Percentiles rank a stretch among this genome's conserved stretches.
Evolutionary conservation across 2,888 invertebrate species (phyloP).

Genomic region (Platerodrilus igneus): DNA sequence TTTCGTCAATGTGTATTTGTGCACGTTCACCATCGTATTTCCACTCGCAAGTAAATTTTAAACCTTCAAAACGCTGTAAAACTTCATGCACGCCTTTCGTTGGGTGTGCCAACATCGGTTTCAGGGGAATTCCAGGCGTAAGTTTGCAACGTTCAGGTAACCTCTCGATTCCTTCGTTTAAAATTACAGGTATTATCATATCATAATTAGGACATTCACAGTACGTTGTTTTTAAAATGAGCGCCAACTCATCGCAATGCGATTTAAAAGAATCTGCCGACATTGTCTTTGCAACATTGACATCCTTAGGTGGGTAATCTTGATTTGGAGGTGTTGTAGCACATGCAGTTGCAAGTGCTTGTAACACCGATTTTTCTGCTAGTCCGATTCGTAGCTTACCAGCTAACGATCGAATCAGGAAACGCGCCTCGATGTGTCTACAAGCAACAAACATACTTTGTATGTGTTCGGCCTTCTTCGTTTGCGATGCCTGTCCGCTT

Average conservation of each 20-base stretch:
- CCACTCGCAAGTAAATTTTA: conserved; percentile 95
- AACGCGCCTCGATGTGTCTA: conserved; percentile 80
- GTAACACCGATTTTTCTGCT: conserved; percentile 92
- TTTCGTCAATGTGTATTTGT: conserved; percentile 75
- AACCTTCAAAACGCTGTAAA: conserved; percentile 63
- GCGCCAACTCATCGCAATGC: conserved; percentile 66
- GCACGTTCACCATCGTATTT: conserved; percentile 99
- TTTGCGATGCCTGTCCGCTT: conserved; percentile 70
- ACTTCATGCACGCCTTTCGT: conserved; percentile 92
- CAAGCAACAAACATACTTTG: conserved; percentile 91
- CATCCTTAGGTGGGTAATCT: conserved; percentile 55
- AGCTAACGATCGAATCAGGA: conserved; percentile 81
- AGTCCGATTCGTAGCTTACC: conserved; percentile 95
- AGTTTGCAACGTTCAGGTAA: conserved; percentile 79
- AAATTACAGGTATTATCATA: conserved; percentile 70
- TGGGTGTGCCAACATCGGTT: conserved; percentile 98
- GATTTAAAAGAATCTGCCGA: conserved; percentile 67
- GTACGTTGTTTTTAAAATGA: conserved; percentile 86
- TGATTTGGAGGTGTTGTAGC: conserved; percentile 74
- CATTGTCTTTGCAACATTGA: conserved; percentile 62
- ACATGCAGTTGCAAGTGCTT: conserved; percentile 84
- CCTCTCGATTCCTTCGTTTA: conserved; percentile 69
- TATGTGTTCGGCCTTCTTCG: conserved; percentile 88
- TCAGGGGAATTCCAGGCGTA: conserved; percentile 87
- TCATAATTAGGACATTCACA: conserved; percentile 96